phyloP scores from a whole-genome alignment of 2,888 invertebrate genomes.

The Seladonia tumulorum region DNA sequence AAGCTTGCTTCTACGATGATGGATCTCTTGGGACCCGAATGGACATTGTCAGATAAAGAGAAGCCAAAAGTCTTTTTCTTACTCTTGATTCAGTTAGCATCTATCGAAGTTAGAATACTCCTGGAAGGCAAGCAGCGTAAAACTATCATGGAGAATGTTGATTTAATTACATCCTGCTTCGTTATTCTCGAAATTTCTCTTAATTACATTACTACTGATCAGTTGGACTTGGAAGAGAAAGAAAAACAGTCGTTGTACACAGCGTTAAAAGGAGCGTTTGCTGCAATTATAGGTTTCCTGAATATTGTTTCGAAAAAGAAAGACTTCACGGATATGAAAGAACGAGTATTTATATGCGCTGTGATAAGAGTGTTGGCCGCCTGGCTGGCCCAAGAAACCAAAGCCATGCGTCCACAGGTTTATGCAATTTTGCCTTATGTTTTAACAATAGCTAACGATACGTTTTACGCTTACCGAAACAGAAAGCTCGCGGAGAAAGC shows the following conservation, averaged over 20 bases:
- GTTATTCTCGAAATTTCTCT: constrained; percentile 92
- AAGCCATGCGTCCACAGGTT: constrained; percentile 93
- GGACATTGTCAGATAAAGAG: constrained; percentile 92
- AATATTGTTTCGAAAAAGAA: constrained; percentile 90
- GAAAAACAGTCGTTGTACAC: constrained; percentile 96
- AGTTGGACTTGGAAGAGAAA: constrained; percentile 93
- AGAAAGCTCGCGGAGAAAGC: constrained; percentile 89
- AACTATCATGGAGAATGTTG: constrained; percentile 90
- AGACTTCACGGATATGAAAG: constrained; percentile 88
- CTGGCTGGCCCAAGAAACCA: constrained; percentile 96
- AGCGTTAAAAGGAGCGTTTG: constrained; percentile 94
- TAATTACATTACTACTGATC: constrained; percentile 92
- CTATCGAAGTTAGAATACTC: constrained; percentile 97
- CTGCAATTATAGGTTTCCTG: constrained; percentile 91
- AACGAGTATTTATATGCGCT: constrained; percentile 93
- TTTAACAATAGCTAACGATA: constrained; percentile 92
- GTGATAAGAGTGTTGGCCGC: constrained; percentile 93
- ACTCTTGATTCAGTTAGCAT: constrained; percentile 92
- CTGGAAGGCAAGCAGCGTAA: constrained; percentile 94
- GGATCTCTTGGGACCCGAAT: constrained; percentile 93
- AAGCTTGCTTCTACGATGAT: constrained; percentile 92
- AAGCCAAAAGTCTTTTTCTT: constrained; percentile 93
- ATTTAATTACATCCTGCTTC: constrained; percentile 93
- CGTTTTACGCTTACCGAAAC: constrained; percentile 90
- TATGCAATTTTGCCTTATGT: constrained; percentile 93